phyloP scores from a whole-genome alignment of 1,140 invertebrate genomes.

The Rhyzopertha dominica region DNA sequence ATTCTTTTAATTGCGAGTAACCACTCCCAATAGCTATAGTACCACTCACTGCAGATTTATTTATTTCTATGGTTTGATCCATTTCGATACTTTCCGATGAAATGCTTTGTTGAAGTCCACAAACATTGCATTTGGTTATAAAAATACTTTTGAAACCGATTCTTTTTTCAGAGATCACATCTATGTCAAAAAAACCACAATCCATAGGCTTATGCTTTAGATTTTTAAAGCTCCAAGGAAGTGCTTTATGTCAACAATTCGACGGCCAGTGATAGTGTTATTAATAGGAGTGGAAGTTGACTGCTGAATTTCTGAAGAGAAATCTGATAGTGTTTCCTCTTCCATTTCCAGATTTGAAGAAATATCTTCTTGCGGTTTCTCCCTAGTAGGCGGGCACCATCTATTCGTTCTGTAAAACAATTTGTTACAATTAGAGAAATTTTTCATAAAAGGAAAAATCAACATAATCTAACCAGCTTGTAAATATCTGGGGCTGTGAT shows the following conservation, averaged over 20 bases:
- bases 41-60: neutral
- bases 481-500: no score
- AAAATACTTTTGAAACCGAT: neutral
- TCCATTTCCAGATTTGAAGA: no score
- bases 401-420: no score
- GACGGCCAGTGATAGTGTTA: neutral
- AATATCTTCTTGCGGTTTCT: no score
- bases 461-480: no score
- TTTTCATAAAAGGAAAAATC: no score
- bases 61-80: neutral
- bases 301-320: no score
- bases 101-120: neutral
- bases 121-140: neutral
- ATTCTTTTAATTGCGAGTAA: constrained; percentile 9
- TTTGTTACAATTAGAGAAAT: no score
- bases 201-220: neutral
- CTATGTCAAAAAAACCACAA: constrained; percentile 3
- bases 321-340: no score
- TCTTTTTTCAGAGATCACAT: neutral
- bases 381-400: no score
- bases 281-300: no score
- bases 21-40: constrained; percentile 6
- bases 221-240: neutral
- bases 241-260: neutral
- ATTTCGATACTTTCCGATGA: constrained; percentile 1